These are phyloP conservation scores for Thamnaconus septentrionalis DNA, from an alignment of 2,113 vertebrate genomes.

Conservation along the genomic window DNA sequence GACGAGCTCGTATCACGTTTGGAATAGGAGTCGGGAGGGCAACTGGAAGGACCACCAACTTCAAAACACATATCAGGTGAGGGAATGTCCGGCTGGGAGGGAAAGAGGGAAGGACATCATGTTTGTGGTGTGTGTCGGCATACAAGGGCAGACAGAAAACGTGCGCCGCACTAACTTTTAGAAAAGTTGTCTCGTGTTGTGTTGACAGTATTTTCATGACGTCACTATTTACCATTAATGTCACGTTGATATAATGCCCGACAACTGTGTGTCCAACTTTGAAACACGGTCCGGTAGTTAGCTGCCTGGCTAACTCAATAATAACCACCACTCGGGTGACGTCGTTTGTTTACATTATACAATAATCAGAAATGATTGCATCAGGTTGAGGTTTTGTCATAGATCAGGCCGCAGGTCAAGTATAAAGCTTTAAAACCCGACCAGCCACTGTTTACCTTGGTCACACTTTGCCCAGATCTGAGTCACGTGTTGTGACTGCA, in stretches of 20 bases:
- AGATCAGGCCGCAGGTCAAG: too few species aligned
- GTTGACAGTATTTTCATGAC: background rate
- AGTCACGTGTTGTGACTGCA: constrained; percentile 37
- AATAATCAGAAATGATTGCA: background rate
- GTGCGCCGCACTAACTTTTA: constrained; percentile 25
- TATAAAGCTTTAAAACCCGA: background rate
- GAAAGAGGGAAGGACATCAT: constrained; percentile 36
- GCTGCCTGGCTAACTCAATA: constrained; percentile 2
- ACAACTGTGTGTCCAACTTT: background rate
- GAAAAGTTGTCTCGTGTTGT: background rate
- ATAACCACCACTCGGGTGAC: background rate
- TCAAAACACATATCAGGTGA: constrained; percentile 46
- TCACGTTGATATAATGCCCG: background rate
- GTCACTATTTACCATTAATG: background rate
- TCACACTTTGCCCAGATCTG: background rate
- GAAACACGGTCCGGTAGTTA: background rate
- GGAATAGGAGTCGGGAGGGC: constrained; percentile 39
- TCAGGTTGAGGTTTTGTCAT: too few species aligned
- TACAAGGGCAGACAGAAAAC: constrained; percentile 51
- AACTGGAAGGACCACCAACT: constrained; percentile 10
- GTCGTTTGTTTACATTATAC: background rate
- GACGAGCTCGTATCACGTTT: constrained; percentile 60
- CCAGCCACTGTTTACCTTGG: background rate
- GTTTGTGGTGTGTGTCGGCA: constrained; percentile 26
- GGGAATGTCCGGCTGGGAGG: constrained; percentile 1